Conservation (phyloP, 2,797 vertebrate genomes). For the Spinus pinus region DNA sequence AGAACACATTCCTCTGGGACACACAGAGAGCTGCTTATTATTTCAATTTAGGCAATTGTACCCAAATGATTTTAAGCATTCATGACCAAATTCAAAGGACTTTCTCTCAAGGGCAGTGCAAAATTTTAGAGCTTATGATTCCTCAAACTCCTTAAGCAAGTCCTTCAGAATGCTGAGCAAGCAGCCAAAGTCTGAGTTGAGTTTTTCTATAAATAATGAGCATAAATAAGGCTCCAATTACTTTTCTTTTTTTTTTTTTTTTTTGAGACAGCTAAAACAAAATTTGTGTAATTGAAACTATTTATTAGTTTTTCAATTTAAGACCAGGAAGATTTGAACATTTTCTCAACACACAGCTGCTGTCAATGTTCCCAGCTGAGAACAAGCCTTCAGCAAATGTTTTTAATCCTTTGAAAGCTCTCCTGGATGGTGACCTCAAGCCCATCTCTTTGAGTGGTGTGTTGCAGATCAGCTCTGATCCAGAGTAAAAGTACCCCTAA, state of each 20-base stretch:
- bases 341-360: constrained; percentile 31
- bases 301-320: neutral
- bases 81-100: neutral
- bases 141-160: neutral
- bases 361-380: neutral
- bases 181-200: neutral
- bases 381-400: neutral
- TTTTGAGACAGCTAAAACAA: neutral
- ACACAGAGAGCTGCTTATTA: neutral
- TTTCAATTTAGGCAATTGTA: neutral
- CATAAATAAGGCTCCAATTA: neutral
- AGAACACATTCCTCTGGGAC: neutral
- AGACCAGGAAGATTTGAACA: constrained; percentile 1
- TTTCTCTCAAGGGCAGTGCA: neutral
- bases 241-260: neutral
- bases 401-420: neutral
- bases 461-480: neutral
- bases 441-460: neutral
- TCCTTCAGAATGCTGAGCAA: neutral
- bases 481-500: neutral
- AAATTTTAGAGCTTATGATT: neutral
- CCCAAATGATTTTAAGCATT: neutral
- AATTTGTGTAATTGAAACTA: neutral
- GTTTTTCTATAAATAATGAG: neutral
- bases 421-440: constrained; percentile 8